A percentile compares a stretch with the other conserved stretches of the same genome.
phyloP scores from a whole-genome alignment of 2,113 vertebrate species.

The Megaceryle maxima region DNA sequence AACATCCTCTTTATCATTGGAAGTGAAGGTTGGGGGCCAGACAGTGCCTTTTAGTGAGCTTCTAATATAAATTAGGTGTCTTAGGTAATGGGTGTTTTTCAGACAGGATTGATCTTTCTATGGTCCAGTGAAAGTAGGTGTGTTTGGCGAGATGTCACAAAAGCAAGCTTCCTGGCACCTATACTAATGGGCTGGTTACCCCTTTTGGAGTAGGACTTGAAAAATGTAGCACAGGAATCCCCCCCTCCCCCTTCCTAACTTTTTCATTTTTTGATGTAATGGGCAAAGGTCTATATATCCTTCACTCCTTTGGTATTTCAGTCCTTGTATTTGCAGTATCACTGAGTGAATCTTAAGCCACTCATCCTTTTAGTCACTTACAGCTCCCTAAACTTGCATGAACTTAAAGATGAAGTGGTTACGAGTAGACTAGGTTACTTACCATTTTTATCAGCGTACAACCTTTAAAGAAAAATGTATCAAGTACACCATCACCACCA shows the following conservation, averaged over 20 bases:
- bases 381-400: slow-evolving; percentile 59
- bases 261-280: slow-evolving; percentile 66
- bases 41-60: slow-evolving; percentile 73
- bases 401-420: slow-evolving; percentile 64
- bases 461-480: slow-evolving; percentile 9
- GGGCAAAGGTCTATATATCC: slow-evolving; percentile 71
- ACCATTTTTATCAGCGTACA: slow-evolving; percentile 42
- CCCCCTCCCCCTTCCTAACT: slow-evolving; percentile 62
- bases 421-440: slow-evolving; percentile 25
- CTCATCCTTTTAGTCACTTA: slow-evolving; percentile 64
- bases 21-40: slow-evolving; percentile 73
- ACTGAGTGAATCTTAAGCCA: slow-evolving; percentile 67
- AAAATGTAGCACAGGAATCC: slow-evolving; percentile 56
- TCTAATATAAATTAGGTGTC: slow-evolving; percentile 82
- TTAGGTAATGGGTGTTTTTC: slow-evolving; percentile 78
- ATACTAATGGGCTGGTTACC: slow-evolving; percentile 76
- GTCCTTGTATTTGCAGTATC: slow-evolving; percentile 65
- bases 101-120: slow-evolving; percentile 78
- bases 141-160: slow-evolving; percentile 69
- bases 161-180: slow-evolving; percentile 71
- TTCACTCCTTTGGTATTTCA: slow-evolving; percentile 75
- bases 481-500: slow-evolving; percentile 8
- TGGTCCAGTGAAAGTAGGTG: slow-evolving; percentile 67
- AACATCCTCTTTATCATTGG: slow-evolving; percentile 77
- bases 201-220: slow-evolving; percentile 69